Base-by-base conservation (phyloP, 2,797 vertebrate genomes). In the Acanthurus lineatus region DNA sequence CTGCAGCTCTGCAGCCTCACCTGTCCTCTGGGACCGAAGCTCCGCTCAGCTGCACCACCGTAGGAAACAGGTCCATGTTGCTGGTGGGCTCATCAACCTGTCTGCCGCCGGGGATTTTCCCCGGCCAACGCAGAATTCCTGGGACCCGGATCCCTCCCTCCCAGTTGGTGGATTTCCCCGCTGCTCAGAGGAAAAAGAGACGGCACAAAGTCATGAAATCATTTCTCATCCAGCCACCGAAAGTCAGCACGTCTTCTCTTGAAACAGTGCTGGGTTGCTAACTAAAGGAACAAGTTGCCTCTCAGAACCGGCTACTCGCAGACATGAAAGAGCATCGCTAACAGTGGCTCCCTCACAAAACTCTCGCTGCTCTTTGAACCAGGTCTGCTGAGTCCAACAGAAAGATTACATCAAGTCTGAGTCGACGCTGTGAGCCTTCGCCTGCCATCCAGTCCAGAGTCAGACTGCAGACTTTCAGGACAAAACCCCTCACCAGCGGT, bases 61-160 rank as follows among this genome's bases (percentile, higher is more conserved):
- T 97, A 0, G 97, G 96, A 76, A 98, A 98, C 67, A 98, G 19
- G 87, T 98, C 98, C 97, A 99, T 98, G 92, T 97, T 97, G 91
- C 97, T 98, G 0, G 97, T 97, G 45, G 96, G 96, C 28, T 95
- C 93, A 6, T 95, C 84, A 0, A 96, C 85, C 73, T 82, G 51
- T 19, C 61, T 76, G 25, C 95, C 94, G 0, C 86, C 63, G 1
- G 85, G 89, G 62, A 98, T 59, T 6, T 82, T 83, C 0, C 94
- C 94, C 0, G 95, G 92, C 97, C 96, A 97, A 0, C 90, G 88
- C 6, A 98, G 61, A 57, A 98, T 87, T 6, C 96, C 97, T 0
- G 97, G 97, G 7, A 98, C 95, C 16, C 96, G 95, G 87, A 98
- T 97, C 1, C 97, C 97, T 69, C 97, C 97, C 92, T 99, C 97